Evolutionary conservation across 2,888 invertebrate genomes (phyloP).

Genomic region (Tenthredo scrophulariae): DNA sequence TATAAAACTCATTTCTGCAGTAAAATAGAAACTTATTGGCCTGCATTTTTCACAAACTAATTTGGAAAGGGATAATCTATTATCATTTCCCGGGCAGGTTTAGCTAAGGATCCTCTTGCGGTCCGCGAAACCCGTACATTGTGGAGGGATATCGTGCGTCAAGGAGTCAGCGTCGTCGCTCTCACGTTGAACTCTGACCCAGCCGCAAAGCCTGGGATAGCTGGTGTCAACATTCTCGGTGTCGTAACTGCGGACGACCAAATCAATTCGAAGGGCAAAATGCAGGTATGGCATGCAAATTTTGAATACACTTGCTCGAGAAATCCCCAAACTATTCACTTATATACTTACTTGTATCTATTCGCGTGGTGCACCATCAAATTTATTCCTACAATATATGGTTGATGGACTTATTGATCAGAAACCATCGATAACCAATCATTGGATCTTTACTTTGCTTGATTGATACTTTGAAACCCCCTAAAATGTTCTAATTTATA

Average conservation of each 20-base stretch:
- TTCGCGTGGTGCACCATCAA: conserved; percentile 42
- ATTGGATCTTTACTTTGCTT: too few species aligned
- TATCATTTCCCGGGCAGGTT: conserved; percentile 61
- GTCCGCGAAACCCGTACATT: conserved; percentile 64
- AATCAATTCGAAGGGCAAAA: neutral
- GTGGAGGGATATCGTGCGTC: conserved; percentile 67
- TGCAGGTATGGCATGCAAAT: neutral
- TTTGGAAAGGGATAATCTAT: neutral
- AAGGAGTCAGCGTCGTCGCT: conserved; percentile 73
- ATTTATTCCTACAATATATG: too few species aligned
- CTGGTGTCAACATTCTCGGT: conserved; percentile 72
- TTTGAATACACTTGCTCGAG: neutral
- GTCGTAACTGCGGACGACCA: conserved; percentile 59
- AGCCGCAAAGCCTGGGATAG: conserved; percentile 70
- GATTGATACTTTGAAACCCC: too few species aligned
- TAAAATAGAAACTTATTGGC: neutral
- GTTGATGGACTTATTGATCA: too few species aligned
- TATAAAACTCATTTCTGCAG: neutral
- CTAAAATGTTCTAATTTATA: neutral
- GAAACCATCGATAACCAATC: too few species aligned
- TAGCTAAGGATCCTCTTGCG: conserved; percentile 64
- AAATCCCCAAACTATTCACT: neutral
- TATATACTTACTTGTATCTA: too few species aligned
- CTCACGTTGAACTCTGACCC: conserved; percentile 70
- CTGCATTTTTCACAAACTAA: neutral